Evolutionary conservation across 2,888 invertebrate genomes (phyloP), one percentile per base, ranked within the genome.

Genomic region (Erebia palarica): DNA sequence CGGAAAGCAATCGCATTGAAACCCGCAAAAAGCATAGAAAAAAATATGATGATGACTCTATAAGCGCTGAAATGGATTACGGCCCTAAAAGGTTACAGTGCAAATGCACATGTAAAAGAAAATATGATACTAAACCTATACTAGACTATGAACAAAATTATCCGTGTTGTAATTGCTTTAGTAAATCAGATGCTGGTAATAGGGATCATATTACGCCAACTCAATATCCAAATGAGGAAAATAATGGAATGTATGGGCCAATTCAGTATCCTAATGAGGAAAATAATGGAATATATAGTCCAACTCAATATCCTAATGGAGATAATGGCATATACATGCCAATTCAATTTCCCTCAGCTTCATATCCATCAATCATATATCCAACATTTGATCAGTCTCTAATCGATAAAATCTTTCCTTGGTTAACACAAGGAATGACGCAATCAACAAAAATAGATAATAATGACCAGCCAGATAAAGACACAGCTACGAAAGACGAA

Each of bases 41-140:
- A 64, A 58, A 36, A 42, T 61, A 65, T 21, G 21, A 13, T 36
- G 49, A 72, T 16, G 49, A 61, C 13, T 58, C 65, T 5, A 68
- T 68, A 10, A 65, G 69, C 49, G 55, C 61, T 47, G 69, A 73
- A 58, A 10, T 70, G 16, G 65, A 73, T 65, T 7, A 71, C 65
- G 61, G 21, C 27, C 7, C 16, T 47, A 68, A 65, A 16, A 63
- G 49, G 51, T 42, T 66, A 13, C 73, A 75, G 18, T 76, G 75
- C 59, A 73, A 74, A 69, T 77, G 75, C 55, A 73, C 76, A 14
- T 78, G 79, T 70, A 71, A 65, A 60, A 13, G 60, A 18, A 68
- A 67, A 18, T 21, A 57, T 47, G 47, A 67, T 0, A 49, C 66
- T 21, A 65, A 42, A 53, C 16, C n/a, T 11, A 49, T 51, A 18